Evolutionary conservation across 2,888 invertebrate genomes (phyloP).

Genomic region (Crocallis elinguaria): DNA sequence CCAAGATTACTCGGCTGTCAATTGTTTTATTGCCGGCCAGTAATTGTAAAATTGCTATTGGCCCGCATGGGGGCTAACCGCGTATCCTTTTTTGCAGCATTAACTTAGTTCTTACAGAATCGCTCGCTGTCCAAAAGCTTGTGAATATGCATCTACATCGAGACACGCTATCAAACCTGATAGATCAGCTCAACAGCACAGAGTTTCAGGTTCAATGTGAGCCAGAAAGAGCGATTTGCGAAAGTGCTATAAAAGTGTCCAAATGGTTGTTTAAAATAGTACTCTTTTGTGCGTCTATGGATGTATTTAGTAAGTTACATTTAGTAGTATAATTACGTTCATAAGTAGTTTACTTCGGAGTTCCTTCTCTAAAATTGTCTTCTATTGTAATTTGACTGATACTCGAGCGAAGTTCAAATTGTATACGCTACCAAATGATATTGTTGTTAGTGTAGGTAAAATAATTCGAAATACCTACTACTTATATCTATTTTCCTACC

Average conservation of each 20-base stretch:
- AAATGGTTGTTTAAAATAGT: constrained; percentile 44
- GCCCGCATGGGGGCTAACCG: too few species aligned
- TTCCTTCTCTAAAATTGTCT: too few species aligned
- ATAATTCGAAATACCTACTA: too few species aligned
- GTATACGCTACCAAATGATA: too few species aligned
- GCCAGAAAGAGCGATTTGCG: constrained; percentile 42
- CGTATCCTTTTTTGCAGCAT: constrained; percentile 50
- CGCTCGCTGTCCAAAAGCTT: constrained; percentile 50
- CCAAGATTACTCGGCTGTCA: too few species aligned
- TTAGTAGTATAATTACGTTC: not conserved
- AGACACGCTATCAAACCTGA: constrained; percentile 42
- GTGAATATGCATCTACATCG: constrained; percentile 52
- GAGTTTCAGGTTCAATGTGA: constrained; percentile 45
- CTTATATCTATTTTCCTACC: too few species aligned
- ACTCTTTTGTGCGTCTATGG: constrained; percentile 31
- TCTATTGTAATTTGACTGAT: too few species aligned
- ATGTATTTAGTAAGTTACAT: constrained; percentile 48
- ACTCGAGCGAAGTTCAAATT: too few species aligned
- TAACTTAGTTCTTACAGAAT: constrained; percentile 59
- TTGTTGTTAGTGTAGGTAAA: too few species aligned
- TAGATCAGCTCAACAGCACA: constrained; percentile 45
- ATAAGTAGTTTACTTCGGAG: not conserved
- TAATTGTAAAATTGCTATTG: too few species aligned
- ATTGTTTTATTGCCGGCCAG: too few species aligned
- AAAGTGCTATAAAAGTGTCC: constrained; percentile 45